Conservation (phyloP, 2,888 invertebrate genomes). For the Drosophila fulvimacula region DNA sequence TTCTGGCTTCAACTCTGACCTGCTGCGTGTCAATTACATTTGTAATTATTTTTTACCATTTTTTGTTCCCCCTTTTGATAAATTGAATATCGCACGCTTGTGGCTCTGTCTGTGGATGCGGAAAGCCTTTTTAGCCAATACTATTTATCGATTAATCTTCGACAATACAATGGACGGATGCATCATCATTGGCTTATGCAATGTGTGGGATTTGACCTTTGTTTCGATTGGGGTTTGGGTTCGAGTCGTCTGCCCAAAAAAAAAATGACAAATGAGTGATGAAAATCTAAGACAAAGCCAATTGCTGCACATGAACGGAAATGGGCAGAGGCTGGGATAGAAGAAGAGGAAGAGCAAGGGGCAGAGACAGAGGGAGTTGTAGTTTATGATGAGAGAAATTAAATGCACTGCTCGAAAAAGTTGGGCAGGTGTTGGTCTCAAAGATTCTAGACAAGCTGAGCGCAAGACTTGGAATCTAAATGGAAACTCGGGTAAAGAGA, state of each 20-base stretch:
- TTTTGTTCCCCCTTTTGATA: conserved; percentile 38
- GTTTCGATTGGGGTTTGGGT: not conserved
- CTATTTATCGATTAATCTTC: conserved; percentile 62
- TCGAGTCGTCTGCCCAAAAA: conserved; percentile 20
- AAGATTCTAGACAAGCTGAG: not conserved
- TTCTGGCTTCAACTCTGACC: conserved; percentile 52
- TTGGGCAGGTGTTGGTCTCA: not conserved
- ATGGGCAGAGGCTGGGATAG: conserved; percentile 22
- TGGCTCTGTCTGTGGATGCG: conserved; percentile 29
- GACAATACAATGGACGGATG: conserved; percentile 41
- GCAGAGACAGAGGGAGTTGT: too few species aligned
- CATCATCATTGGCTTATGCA: conserved; percentile 58
- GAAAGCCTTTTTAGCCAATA: conserved; percentile 42
- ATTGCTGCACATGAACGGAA: conserved; percentile 51
- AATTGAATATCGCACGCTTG: conserved; percentile 68
- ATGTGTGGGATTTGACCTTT: conserved; percentile 77
- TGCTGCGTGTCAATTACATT: conserved; percentile 70
- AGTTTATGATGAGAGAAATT: conserved; percentile 8
- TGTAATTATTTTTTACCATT: conserved; percentile 69
- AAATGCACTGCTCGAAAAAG: not conserved
- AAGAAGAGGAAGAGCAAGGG: not conserved
- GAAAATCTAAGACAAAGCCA: conserved; percentile 57
- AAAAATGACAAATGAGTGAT: conserved; percentile 74
- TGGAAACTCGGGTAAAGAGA: too few species aligned
- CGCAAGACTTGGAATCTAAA: too few species aligned